These are phyloP conservation scores for Pavo muticus DNA, from an alignment of 2,113 vertebrate genomes.

Conservation along the genomic window DNA sequence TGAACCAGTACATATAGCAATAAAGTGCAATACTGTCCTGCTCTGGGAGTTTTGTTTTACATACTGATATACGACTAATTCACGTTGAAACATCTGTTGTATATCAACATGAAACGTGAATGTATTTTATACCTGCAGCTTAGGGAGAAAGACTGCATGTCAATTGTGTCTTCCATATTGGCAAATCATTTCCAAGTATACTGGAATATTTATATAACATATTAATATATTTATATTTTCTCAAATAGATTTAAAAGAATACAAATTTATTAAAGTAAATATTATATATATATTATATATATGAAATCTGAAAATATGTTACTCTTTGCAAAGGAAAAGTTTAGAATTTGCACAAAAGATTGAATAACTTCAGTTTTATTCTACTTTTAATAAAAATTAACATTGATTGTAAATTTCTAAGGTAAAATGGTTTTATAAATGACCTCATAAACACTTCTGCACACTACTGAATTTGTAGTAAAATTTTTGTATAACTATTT, in stretches of 20 bases:
- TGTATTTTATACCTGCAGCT: not conserved
- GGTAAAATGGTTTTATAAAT: not conserved
- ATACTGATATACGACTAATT: not conserved
- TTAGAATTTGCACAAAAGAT: not conserved
- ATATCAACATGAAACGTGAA: not conserved
- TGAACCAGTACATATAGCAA: not conserved
- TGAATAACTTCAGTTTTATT: not conserved
- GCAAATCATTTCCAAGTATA: not conserved
- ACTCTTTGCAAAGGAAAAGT: not conserved
- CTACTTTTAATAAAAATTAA: not conserved
- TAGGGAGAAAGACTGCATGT: not conserved
- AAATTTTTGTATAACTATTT: not conserved
- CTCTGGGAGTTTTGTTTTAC: not conserved
- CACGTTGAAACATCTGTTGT: not conserved
- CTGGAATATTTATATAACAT: not conserved
- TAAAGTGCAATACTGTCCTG: not conserved
- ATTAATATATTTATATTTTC: not conserved
- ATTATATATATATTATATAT: not conserved
- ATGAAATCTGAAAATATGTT: not conserved
- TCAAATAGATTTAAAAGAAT: not conserved
- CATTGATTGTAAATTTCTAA: not conserved
- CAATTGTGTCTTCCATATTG: not conserved
- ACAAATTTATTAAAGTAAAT: not conserved
- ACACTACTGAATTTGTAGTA: not conserved
- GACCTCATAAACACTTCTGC: not conserved